Base-by-base conservation (phyloP, 2,888 invertebrate genomes). In the Thelaira solivaga region DNA sequence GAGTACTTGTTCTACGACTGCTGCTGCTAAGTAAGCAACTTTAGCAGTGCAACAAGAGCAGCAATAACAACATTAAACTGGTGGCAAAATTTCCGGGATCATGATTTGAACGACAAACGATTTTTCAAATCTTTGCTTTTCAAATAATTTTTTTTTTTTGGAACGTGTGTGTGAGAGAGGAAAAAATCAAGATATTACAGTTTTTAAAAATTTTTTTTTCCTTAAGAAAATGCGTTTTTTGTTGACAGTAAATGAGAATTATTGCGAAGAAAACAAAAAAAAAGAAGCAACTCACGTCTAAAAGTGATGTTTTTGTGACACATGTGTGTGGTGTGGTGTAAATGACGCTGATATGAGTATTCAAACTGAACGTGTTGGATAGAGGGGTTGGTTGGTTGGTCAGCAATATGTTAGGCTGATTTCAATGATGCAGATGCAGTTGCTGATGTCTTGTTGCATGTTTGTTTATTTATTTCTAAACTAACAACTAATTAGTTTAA, bases 401-500 rank as follows among this genome's bases (percentile, higher is more conserved):
- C n/a, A n/a, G 20, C 8, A 7, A 4, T n/a, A 45, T 31, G 29
- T 57, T n/a, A 20, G 18, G 29, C 31, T 39, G 55, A 69, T 41
- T 43, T 55, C 7, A 39, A 62, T 41, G 20, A 36, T 53, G 61
- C 36, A 36, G 13, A 36, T 36, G 59, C 45, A 20, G 31, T 55
- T 61, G 55, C 36, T 45, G 57, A 18, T 49, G 51, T 61, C 20
- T 45, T 39, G 55, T 51, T 41, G 16, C 24, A 39, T 55, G 53
- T 51, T 34, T 69, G 62, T 45, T 51, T 61, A 18, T 61, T 31
- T 61, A 16, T 36, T 55, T 62, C 47, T 47, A 65, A 74, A 78
- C 74, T 71, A 55, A 74, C 78, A 78, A 71, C 78, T 78, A 78
- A 78, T 78, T 78, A 74, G 78, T 74, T 71, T 41, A 43, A 69